A percentile compares a stretch with the other conserved stretches of the same genome.
phyloP scores from a whole-genome alignment of 2,797 vertebrate species.

The Chelon labrosus region DNA sequence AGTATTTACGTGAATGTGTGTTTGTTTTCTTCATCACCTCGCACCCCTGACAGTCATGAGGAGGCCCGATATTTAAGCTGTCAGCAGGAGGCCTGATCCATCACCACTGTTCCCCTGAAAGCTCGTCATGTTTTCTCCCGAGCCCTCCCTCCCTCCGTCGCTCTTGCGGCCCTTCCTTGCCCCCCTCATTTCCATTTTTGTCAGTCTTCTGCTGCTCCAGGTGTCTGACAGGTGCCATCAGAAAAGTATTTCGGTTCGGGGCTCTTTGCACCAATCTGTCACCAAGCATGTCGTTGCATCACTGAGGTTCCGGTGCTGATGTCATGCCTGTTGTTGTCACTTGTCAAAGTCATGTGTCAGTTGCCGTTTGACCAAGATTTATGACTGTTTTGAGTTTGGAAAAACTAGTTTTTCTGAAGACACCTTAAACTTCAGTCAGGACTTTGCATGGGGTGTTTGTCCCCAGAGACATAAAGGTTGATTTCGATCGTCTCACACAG shows the following conservation, averaged over 20 bases:
- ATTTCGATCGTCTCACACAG: neutral
- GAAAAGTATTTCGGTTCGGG: constrained; percentile 28
- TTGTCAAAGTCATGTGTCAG: neutral
- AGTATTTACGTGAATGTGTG: neutral
- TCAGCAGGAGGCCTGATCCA: constrained; percentile 36
- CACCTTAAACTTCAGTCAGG: neutral
- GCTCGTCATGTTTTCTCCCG: constrained; percentile 32
- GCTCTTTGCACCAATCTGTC: constrained; percentile 34
- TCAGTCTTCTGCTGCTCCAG: constrained; percentile 1
- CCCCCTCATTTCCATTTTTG: constrained; percentile 6
- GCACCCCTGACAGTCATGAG: constrained; percentile 36
- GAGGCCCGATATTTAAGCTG: constrained; percentile 42
- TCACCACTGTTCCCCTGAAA: constrained; percentile 46
- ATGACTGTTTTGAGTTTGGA: neutral
- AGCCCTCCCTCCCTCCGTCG: neutral
- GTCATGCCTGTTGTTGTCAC: constrained; percentile 18
- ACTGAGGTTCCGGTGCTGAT: constrained; percentile 1
- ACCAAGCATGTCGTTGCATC: constrained; percentile 19
- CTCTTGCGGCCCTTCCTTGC: neutral
- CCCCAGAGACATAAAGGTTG: neutral
- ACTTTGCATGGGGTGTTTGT: neutral
- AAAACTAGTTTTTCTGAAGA: neutral
- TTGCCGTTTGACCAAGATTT: constrained; percentile 6
- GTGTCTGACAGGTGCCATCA: constrained; percentile 45
- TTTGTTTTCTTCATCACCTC: constrained; percentile 41